phyloP scores from a whole-genome alignment of 2,888 invertebrate genomes.

The Xylocampa areola region DNA sequence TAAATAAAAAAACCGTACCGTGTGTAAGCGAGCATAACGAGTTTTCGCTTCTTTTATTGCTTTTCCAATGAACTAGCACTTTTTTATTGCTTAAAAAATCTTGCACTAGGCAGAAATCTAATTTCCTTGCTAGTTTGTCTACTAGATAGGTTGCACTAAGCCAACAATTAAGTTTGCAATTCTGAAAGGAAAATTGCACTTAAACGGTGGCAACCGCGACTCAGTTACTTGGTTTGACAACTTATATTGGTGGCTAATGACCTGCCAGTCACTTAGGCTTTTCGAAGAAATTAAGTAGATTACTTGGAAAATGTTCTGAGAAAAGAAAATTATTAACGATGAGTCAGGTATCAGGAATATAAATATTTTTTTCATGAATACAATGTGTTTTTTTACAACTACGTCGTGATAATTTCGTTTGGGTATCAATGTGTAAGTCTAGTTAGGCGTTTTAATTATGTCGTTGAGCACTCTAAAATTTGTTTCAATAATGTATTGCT shows the following conservation, averaged over 20 bases:
- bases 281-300: conserved; percentile 11
- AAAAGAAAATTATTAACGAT: neutral
- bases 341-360: too few species aligned
- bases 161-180: conserved; percentile 15
- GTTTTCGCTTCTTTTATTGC: conserved; percentile 22
- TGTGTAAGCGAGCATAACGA: conserved; percentile 11
- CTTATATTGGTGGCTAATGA: conserved; percentile 40
- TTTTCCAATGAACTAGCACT: conserved; percentile 7
- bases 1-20: conserved; percentile 1
- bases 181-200: conserved; percentile 17
- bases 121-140: conserved; percentile 15
- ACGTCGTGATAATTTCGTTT: too few species aligned
- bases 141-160: conserved; percentile 1
- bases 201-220: conserved; percentile 5
- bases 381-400: neutral
- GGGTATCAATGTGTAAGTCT: too few species aligned
- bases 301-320: conserved; percentile 14
- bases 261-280: conserved; percentile 25
- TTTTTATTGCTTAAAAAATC: conserved; percentile 18
- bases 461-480: too few species aligned
- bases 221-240: conserved; percentile 22
- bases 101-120: conserved; percentile 5
- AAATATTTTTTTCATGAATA: too few species aligned
- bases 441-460: too few species aligned
- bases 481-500: too few species aligned